These are phyloP conservation scores for Proterorhinus semilunaris DNA, from an alignment of 2,113 vertebrate genomes.

Conservation along the genomic window DNA sequence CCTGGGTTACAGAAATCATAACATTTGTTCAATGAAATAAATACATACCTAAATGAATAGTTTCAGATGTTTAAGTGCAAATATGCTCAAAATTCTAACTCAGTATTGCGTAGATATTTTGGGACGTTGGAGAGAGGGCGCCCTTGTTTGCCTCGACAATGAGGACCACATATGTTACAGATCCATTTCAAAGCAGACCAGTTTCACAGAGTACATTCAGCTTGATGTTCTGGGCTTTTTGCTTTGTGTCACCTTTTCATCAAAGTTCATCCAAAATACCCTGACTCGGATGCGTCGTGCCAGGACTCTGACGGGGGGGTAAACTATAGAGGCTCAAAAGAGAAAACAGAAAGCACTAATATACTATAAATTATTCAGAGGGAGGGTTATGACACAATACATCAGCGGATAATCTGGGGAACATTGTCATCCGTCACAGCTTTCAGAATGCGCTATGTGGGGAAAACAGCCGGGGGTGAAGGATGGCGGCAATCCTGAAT, in stretches of 20 bases:
- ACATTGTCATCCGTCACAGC: conserved; percentile 17
- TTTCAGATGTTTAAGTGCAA: too few relatives aligned
- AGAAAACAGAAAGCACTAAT: conserved; percentile 7
- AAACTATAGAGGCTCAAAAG: background rate
- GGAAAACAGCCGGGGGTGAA: background rate
- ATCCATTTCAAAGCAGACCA: too few relatives aligned
- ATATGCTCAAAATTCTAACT: too few relatives aligned
- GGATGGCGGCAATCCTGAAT: background rate
- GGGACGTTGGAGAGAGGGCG: too few relatives aligned
- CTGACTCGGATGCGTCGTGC: conserved; percentile 5
- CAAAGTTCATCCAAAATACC: conserved; percentile 40
- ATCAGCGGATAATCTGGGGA: conserved; percentile 24
- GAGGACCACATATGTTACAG: too few relatives aligned
- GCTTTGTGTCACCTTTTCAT: conserved; percentile 42
- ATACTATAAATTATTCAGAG: conserved; percentile 54
- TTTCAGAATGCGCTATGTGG: conserved; percentile 11
- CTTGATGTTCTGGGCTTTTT: conserved; percentile 9
- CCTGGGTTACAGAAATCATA: too few relatives aligned
- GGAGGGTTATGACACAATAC: conserved; percentile 32
- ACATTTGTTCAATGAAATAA: too few relatives aligned
- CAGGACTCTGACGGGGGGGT: background rate
- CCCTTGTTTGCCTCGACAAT: too few relatives aligned
- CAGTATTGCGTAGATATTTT: too few relatives aligned
- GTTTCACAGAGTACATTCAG: too few relatives aligned
- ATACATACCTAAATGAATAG: too few relatives aligned